Evolutionary conservation across 2,888 invertebrate genomes (phyloP).

Genomic region (Phengaris arion): DNA sequence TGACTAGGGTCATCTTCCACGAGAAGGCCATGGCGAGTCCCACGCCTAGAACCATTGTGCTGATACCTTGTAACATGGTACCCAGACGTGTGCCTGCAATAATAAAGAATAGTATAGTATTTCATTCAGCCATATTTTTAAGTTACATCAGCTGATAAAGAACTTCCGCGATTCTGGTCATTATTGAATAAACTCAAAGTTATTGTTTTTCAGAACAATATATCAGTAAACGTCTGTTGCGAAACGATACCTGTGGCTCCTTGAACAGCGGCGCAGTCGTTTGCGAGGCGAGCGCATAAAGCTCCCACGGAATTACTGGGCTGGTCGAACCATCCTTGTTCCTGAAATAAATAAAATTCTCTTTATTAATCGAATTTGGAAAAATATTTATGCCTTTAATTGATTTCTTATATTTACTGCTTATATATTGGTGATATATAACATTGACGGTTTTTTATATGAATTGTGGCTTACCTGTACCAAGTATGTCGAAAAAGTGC

Average conservation of each 20-base stretch:
- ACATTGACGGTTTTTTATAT: too few relatives aligned
- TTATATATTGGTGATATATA: too few relatives aligned
- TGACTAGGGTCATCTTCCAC: conserved; percentile 83
- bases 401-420: neutral
- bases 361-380: neutral
- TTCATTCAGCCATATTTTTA: too few relatives aligned
- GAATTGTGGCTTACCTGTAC: conserved; percentile 59
- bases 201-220: neutral
- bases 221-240: neutral
- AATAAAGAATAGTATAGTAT: neutral
- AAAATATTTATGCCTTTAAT: neutral
- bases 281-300: conserved; percentile 80
- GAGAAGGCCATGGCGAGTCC: conserved; percentile 77
- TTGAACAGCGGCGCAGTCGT: conserved; percentile 82
- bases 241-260: conserved; percentile 77
- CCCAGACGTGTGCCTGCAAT: conserved; percentile 75
- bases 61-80: conserved; percentile 79
- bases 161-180: too few relatives aligned
- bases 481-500: conserved; percentile 74
- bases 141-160: too few relatives aligned
- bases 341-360: conserved; percentile 53
- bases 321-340: conserved; percentile 83
- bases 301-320: conserved; percentile 81
- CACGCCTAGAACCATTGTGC: conserved; percentile 79
- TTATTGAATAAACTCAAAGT: too few relatives aligned